Conservation (phyloP, 2,888 invertebrate species). For the Mystacides longicornis region DNA sequence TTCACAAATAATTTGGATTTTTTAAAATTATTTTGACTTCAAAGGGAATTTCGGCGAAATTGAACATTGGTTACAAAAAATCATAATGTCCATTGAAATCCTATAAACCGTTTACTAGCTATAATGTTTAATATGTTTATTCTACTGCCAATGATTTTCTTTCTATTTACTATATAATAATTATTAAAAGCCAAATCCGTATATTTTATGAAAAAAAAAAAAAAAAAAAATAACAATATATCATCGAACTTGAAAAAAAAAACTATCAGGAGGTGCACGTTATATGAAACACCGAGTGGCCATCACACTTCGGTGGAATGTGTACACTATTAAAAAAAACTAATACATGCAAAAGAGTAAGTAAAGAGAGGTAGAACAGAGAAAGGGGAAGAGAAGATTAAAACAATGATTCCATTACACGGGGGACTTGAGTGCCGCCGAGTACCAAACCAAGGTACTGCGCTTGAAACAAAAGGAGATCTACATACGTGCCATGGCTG, state of each 20-base stretch:
- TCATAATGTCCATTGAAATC: no score
- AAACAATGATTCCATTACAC: constrained; percentile 14
- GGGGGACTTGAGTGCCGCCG: constrained; percentile 8
- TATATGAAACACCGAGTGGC: not conserved
- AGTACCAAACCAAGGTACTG: not conserved
- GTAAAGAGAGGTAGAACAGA: not conserved
- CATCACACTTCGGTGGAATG: not conserved
- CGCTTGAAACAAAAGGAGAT: not conserved
- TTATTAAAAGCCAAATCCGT: no score
- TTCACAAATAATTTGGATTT: no score
- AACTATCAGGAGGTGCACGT: no score
- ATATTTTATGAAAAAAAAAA: not conserved
- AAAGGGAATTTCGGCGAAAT: no score
- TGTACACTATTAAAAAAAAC: not conserved
- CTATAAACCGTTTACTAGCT: no score
- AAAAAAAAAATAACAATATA: not conserved
- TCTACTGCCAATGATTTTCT: no score
- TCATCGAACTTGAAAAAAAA: not conserved
- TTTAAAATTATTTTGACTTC: no score
- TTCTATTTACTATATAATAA: no score
- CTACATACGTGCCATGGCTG: not conserved
- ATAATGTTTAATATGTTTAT: no score
- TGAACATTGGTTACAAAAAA: no score
- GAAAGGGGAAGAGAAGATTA: not conserved
- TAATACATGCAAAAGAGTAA: not conserved